A percentile compares a stretch with the other conserved stretches of the same genome.
Conservation (phyloP, 2,888 invertebrate genomes). For the Ptychoptera albimana region DNA sequence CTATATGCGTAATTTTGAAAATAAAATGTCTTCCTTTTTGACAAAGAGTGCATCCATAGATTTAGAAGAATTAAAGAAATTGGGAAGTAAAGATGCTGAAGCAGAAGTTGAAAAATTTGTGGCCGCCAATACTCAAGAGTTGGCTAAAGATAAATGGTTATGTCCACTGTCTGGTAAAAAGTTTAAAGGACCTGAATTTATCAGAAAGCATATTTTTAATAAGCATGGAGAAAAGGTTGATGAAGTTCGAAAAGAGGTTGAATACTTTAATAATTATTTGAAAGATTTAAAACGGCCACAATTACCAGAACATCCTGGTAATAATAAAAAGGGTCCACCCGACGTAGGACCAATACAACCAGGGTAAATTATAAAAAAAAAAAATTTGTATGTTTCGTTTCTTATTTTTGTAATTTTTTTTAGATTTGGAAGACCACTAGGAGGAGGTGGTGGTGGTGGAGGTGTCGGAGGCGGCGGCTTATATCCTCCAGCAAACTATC, state of each 20-base stretch:
- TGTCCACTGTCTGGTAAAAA: constrained; percentile 98
- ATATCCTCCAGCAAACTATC: constrained; percentile 24
- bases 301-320: constrained; percentile 69
- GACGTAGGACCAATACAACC: constrained; percentile 14
- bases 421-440: background rate
- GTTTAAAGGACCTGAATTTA: constrained; percentile 97
- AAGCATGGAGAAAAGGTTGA: constrained; percentile 95
- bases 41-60: constrained; percentile 57
- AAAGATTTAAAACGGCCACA: constrained; percentile 89
- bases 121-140: constrained; percentile 86
- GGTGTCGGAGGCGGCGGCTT: constrained; percentile 16
- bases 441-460: background rate
- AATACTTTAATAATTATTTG: constrained; percentile 94
- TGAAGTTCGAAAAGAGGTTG: constrained; percentile 91
- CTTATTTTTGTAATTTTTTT: background rate
- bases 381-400: background rate
- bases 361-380: background rate
- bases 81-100: constrained; percentile 62
- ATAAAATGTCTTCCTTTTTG: constrained; percentile 80
- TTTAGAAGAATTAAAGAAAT: constrained; percentile 64
- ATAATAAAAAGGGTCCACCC: constrained; percentile 26
- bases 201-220: constrained; percentile 94
- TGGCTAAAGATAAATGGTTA: constrained; percentile 96
- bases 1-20: constrained; percentile 65
- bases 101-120: constrained; percentile 76